Evolutionary conservation across 2,797 vertebrate species (phyloP).

Genomic region (Pipistrellus pygmaeus): DNA sequence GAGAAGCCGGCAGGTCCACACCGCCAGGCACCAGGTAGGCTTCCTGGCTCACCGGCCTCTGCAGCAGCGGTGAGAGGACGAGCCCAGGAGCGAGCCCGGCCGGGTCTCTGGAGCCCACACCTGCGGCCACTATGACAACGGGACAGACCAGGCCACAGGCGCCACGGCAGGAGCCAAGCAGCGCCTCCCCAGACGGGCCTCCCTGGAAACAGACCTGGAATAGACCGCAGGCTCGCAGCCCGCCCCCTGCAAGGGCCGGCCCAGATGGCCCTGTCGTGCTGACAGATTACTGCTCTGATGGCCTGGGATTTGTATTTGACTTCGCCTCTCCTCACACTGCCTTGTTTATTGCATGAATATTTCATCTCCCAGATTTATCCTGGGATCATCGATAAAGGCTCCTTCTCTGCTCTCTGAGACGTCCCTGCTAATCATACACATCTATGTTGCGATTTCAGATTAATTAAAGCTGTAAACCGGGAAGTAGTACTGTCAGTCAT

Average conservation of each 20-base stretch:
- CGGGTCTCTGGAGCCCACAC: background rate
- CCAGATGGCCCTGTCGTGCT: conserved; percentile 38
- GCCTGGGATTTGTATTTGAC: conserved; percentile 41
- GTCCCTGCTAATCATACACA: conserved; percentile 80
- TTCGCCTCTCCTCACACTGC: conserved; percentile 37
- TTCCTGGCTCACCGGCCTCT: background rate
- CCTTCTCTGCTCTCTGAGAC: conserved; percentile 78
- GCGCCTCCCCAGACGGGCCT: background rate
- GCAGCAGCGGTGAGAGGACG: background rate
- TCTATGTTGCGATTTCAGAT: conserved; percentile 81
- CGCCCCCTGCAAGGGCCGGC: background rate
- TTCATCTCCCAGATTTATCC: conserved; percentile 77
- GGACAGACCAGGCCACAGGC: background rate
- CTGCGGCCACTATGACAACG: background rate
- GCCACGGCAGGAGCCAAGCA: background rate
- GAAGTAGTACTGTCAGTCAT: conserved; percentile 71
- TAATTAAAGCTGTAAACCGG: conserved; percentile 87
- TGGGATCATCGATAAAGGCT: conserved; percentile 43
- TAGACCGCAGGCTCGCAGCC: background rate
- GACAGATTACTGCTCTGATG: background rate
- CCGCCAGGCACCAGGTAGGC: background rate
- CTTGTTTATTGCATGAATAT: conserved; percentile 70
- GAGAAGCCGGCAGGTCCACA: background rate
- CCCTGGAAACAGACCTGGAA: background rate
- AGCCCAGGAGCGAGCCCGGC: background rate